A percentile compares a stretch with the other conserved stretches of the same genome.
Evolutionary conservation across 1,140 invertebrate species (phyloP).

Genomic region (Sipha flava): DNA sequence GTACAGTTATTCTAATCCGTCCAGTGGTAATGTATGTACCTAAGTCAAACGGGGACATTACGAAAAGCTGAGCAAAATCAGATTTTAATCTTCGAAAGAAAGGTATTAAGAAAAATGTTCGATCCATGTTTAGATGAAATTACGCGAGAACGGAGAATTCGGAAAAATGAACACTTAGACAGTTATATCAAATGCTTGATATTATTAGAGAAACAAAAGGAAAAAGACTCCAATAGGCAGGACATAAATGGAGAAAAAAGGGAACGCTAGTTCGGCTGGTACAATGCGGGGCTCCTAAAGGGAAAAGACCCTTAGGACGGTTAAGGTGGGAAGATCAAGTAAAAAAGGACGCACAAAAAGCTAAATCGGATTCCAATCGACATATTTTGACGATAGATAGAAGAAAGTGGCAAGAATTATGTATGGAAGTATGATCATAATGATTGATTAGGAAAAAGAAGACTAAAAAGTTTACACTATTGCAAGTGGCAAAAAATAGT

Average conservation of each 20-base stretch:
- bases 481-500: too few species aligned
- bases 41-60: not conserved
- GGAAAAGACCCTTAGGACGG: not conserved
- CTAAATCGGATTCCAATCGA: too few species aligned
- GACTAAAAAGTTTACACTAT: too few species aligned
- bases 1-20: not conserved
- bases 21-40: constrained; percentile 10
- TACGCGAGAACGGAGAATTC: not conserved
- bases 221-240: not conserved
- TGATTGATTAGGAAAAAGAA: too few species aligned
- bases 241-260: not conserved
- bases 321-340: not conserved
- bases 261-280: not conserved
- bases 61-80: constrained; percentile 11
- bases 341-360: too few species aligned
- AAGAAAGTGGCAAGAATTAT: too few species aligned
- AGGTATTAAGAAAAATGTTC: constrained; percentile 20
- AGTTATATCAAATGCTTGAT: not conserved
- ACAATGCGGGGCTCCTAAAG: not conserved
- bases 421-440: too few species aligned
- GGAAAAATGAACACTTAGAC: not conserved
- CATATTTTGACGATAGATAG: too few species aligned
- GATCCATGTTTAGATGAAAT: not conserved
- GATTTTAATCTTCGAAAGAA: constrained; percentile 13
- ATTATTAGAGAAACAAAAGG: not conserved